These are phyloP conservation scores for Urocitellus parryii DNA, from an alignment of 2,113 vertebrate species.

Conservation along the genomic window DNA sequence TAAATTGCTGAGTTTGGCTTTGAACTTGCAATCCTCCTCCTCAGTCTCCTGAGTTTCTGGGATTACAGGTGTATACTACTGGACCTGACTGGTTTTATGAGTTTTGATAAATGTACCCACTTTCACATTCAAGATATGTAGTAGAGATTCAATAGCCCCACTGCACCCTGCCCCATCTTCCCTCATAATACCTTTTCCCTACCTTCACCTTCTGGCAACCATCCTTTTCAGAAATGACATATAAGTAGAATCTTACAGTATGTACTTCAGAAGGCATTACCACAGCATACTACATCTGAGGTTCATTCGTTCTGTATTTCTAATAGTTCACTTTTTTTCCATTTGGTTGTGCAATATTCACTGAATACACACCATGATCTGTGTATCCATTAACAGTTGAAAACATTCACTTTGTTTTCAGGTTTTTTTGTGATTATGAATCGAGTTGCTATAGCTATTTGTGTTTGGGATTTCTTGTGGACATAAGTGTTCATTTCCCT, in stretches of 20 bases:
- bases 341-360: background rate
- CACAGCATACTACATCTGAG: background rate
- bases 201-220: background rate
- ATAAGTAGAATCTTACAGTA: background rate
- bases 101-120: too few species aligned
- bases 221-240: background rate
- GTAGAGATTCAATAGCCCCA: background rate
- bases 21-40: too few species aligned
- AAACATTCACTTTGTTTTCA: background rate
- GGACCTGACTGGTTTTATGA: too few species aligned
- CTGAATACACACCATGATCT: background rate
- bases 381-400: background rate
- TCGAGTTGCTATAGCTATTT: background rate
- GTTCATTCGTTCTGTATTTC: background rate
- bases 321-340: too few species aligned
- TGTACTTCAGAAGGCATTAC: background rate
- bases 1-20: too few species aligned
- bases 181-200: background rate
- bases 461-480: background rate
- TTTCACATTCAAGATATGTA: background rate
- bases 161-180: too few species aligned
- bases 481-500: background rate
- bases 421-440: background rate
- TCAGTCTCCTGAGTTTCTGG: too few species aligned
- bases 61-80: too few species aligned